phyloP scores from a whole-genome alignment of 1,140 invertebrate species.

The Pseudoatta argentina region DNA sequence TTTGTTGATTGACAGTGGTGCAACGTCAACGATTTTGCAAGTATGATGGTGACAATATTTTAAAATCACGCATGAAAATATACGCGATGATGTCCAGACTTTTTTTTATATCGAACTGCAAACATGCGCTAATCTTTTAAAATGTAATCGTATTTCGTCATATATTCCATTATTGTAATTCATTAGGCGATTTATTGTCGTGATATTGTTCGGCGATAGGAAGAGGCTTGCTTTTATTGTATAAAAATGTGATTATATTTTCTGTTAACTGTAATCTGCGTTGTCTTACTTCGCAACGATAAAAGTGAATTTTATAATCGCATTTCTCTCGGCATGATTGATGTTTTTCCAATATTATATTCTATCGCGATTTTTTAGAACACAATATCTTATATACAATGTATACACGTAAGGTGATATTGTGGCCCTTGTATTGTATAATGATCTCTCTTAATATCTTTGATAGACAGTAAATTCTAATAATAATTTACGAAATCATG shows the following conservation, averaged over 20 bases:
- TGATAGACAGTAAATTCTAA: no score
- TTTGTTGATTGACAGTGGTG: neutral
- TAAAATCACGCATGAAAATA: conserved; percentile 1
- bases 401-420: no score
- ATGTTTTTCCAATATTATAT: conserved; percentile 16
- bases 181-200: neutral
- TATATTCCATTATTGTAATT: neutral
- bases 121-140: neutral
- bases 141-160: neutral
- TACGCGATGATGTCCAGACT: neutral
- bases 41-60: conserved; percentile 30
- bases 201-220: neutral
- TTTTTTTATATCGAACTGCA: neutral
- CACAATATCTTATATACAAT: no score
- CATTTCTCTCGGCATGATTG: neutral
- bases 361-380: neutral
- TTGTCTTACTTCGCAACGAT: conserved; percentile 15
- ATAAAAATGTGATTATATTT: neutral
- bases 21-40: conserved; percentile 49
- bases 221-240: neutral
- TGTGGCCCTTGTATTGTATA: no score
- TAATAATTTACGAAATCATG: no score
- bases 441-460: no score
- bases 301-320: neutral
- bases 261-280: neutral